Base-by-base conservation (phyloP, 1,140 invertebrate species). In the Melanaphis sacchari region DNA sequence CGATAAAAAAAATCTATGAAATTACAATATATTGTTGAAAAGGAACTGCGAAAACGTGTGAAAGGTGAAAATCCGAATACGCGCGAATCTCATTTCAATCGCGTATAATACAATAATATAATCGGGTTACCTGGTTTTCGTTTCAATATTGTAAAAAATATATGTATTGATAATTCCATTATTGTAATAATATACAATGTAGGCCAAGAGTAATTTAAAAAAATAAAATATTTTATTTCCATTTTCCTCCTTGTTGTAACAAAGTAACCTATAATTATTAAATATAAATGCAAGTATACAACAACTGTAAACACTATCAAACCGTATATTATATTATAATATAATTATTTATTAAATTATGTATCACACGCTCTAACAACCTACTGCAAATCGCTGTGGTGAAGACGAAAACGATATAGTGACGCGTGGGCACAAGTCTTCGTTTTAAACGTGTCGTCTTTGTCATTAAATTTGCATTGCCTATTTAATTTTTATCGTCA, bases 401-500 rank as follows among this genome's bases (percentile, higher is more conserved):
- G 43, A 87, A 87, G 43, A 87, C 31, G 85, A n/a, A 43, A 4
- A 22, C 40, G 40, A 2, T 41, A 81, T 26, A n/a, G 41, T 40
- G 82, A 41, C 82, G 24, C 38, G 38, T 40, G 82, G 36, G 36
- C 76, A 9, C 36, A 82, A 76, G 4, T 18, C 15, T 31, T 41
- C 85, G 43, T 87, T 87, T 87, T 46, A 46, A 87, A 52, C 46
- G n/a, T 46, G 87, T 89, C 26, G 59, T 85, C 84, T 26, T 85
- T 22, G 41, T 46, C 21, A 49, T 49, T 87, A 46, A 49, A 52
- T 89, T 89, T 89, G 87, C 87, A 89, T 89, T 52, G 59, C 31
- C 59, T 15, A 15, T 89, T 89, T 52, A n/a, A 87, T 49, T 87
- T 87, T 46, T 46, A 43, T 15, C 40, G 9, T 40, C 36, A 7